Conservation (phyloP, 2,797 vertebrate genomes). For the Cynodonichthys magdalenae region DNA sequence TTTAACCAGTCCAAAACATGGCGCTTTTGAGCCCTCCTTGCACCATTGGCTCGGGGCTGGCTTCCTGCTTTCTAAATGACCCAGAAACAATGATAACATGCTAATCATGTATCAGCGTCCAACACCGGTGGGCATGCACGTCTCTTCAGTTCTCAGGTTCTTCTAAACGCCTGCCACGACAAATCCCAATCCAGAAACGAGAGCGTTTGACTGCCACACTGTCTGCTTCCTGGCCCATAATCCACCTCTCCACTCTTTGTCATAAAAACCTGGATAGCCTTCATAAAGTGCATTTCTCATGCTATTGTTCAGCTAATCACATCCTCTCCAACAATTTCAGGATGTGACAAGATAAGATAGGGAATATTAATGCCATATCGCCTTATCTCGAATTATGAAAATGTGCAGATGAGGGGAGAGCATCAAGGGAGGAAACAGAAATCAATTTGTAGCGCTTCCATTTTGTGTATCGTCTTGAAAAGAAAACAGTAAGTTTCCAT, state of each 20-base stretch:
- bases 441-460: slow-evolving; percentile 81
- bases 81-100: slow-evolving; percentile 79
- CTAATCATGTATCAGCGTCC: slow-evolving; percentile 70
- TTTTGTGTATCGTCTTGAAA: slow-evolving; percentile 83
- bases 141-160: slow-evolving; percentile 52
- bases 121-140: slow-evolving; percentile 63
- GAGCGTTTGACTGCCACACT: slow-evolving; percentile 55
- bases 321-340: slow-evolving; percentile 85
- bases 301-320: slow-evolving; percentile 84
- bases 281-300: slow-evolving; percentile 82
- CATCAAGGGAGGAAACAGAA: slow-evolving; percentile 73
- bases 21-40: slow-evolving; percentile 65
- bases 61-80: slow-evolving; percentile 70
- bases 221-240: slow-evolving; percentile 62
- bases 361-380: slow-evolving; percentile 83
- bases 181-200: slow-evolving; percentile 72
- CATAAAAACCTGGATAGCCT: slow-evolving; percentile 77
- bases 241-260: slow-evolving; percentile 71
- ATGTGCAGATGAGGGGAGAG: slow-evolving; percentile 49
- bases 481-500: slow-evolving; percentile 82
- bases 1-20: slow-evolving; percentile 78
- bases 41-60: slow-evolving; percentile 61
- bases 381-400: slow-evolving; percentile 82
- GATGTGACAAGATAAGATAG: slow-evolving; percentile 85
- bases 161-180: slow-evolving; percentile 64